phyloP scores from a whole-genome alignment of 1,140 invertebrate genomes.

The Heliothis subflexa region DNA sequence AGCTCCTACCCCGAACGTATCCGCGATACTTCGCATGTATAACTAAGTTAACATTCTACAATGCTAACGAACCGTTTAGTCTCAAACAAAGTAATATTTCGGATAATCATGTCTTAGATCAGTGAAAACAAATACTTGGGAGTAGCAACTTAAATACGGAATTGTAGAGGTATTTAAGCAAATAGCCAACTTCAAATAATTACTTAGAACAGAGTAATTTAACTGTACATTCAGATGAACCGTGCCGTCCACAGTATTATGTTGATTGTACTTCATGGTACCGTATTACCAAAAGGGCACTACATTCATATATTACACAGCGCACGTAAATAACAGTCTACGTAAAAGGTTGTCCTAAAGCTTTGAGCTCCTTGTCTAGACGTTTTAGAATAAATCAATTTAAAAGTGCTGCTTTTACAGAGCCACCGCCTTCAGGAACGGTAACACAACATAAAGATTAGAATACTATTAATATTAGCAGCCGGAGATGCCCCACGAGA shows the following conservation, averaged over 20 bases:
- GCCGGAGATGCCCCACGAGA: constrained; percentile 3
- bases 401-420: constrained; percentile 3
- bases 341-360: constrained; percentile 20
- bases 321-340: background rate
- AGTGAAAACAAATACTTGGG: constrained; percentile 26
- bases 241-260: constrained; percentile 14
- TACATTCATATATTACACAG: constrained; percentile 22
- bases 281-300: background rate
- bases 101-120: constrained; percentile 19
- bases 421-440: constrained; percentile 3
- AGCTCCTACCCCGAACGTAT: background rate
- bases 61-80: constrained; percentile 32
- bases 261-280: background rate
- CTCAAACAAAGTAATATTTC: constrained; percentile 19
- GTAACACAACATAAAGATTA: constrained; percentile 33
- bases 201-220: constrained; percentile 1
- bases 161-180: constrained; percentile 11
- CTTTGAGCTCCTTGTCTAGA: constrained; percentile 19
- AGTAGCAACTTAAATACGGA: constrained; percentile 12
- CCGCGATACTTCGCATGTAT: background rate
- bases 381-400: constrained; percentile 20
- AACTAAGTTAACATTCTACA: constrained; percentile 18
- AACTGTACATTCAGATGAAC: constrained; percentile 14
- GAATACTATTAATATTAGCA: constrained; percentile 24
- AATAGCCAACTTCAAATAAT: background rate